Percentiles rank a stretch among this genome's conserved stretches.
Conservation (phyloP, 2,113 vertebrate species). For the Limanda limanda region DNA sequence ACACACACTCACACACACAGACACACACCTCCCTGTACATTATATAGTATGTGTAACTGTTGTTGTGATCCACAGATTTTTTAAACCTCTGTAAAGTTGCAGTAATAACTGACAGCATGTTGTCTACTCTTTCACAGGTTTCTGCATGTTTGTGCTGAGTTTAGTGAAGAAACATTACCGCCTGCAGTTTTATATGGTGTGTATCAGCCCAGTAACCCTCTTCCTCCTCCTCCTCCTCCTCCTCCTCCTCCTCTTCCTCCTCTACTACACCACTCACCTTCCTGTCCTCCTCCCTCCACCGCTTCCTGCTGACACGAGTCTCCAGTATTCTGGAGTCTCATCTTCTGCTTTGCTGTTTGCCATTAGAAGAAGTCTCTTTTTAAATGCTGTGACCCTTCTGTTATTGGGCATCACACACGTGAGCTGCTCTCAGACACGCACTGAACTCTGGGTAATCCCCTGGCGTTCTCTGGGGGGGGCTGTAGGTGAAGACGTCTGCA, state of each 20-base stretch:
- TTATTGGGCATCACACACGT: background rate
- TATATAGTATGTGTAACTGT: background rate
- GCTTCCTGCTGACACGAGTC: background rate
- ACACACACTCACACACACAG: background rate
- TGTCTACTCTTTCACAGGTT: constrained; percentile 91
- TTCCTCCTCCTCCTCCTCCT: background rate
- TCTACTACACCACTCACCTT: constrained; percentile 8
- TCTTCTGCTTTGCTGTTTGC: background rate
- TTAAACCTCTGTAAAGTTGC: background rate
- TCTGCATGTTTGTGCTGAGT: constrained; percentile 99
- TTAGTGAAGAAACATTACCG: constrained; percentile 99
- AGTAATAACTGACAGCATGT: constrained; percentile 79
- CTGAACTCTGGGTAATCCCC: background rate
- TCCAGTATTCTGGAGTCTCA: background rate
- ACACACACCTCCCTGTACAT: background rate
- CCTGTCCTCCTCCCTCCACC: background rate
- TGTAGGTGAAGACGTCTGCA: background rate
- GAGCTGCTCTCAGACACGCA: background rate
- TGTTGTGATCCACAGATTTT: constrained; percentile 10
- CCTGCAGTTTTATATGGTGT: constrained; percentile 99
- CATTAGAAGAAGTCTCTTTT: fast-evolving
- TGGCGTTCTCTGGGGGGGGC: background rate
- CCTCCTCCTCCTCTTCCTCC: background rate
- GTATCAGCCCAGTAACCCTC: constrained; percentile 84
- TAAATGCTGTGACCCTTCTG: too few relatives aligned